Conservation (phyloP, 2,797 vertebrate genomes). For the Otolemur crassicaudatus region DNA sequence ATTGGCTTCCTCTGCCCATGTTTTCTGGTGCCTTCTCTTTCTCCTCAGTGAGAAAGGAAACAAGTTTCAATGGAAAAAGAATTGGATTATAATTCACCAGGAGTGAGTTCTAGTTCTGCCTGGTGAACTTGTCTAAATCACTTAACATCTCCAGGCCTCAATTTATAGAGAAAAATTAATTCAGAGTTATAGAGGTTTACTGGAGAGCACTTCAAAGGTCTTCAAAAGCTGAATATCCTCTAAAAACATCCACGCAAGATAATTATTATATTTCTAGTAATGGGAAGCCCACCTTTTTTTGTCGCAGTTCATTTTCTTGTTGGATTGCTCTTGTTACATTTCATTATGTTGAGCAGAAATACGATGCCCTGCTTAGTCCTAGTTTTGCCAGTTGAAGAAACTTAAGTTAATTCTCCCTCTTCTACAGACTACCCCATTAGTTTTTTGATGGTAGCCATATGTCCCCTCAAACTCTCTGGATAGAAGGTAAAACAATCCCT, state of each 20-base stretch:
- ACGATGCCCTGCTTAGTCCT: not conserved
- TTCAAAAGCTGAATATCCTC: not conserved
- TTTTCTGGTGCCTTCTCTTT: not conserved
- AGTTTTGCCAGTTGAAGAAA: constrained; percentile 8
- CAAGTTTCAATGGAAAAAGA: not conserved
- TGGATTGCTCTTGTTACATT: not conserved
- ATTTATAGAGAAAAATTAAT: not conserved
- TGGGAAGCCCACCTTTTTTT: not conserved
- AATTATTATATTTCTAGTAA: not conserved
- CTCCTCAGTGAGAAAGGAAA: not conserved
- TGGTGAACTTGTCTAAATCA: not conserved
- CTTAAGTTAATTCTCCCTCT: not conserved
- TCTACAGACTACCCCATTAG: not conserved
- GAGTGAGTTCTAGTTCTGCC: not conserved
- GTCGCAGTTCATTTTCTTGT: not conserved
- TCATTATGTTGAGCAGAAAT: not conserved
- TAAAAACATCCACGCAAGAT: not conserved
- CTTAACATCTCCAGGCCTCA: not conserved
- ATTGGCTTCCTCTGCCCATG: not conserved
- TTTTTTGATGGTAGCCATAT: not conserved
- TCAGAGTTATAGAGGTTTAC: not conserved
- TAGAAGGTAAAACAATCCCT: not conserved
- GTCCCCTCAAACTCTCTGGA: not conserved
- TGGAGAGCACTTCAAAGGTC: not conserved
- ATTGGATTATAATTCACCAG: not conserved